These are phyloP conservation scores for Philotrypesis tridentata DNA, from an alignment of 1,140 invertebrate genomes.

Conservation along the genomic window DNA sequence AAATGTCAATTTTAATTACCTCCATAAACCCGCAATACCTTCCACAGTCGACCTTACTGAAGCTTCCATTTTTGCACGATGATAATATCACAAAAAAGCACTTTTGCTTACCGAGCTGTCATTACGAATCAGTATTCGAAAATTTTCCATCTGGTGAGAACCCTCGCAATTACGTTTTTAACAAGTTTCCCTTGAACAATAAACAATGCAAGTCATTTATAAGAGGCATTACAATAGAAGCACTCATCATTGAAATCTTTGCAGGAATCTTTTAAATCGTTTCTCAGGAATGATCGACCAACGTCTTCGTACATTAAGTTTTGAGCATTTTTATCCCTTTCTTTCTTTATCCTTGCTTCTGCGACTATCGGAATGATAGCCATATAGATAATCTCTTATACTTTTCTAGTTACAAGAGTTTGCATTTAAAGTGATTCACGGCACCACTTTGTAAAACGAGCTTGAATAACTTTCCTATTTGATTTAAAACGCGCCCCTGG, in stretches of 20 bases:
- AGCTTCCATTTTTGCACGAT: background rate
- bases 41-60: background rate
- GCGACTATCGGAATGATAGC: background rate
- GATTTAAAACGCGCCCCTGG: too few relatives aligned
- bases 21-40: background rate
- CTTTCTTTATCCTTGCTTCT: too few relatives aligned
- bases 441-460: background rate
- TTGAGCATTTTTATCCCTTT: background rate
- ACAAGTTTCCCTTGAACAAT: background rate
- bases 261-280: background rate
- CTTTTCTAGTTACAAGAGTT: background rate
- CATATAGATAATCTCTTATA: too few relatives aligned
- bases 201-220: slow-evolving; percentile 5
- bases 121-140: background rate
- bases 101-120: too few relatives aligned
- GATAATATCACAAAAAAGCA: too few relatives aligned
- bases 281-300: background rate
- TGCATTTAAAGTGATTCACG: background rate
- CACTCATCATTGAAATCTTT: background rate
- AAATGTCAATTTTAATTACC: background rate
- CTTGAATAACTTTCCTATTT: too few relatives aligned
- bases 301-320: background rate
- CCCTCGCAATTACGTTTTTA: background rate
- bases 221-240: background rate
- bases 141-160: background rate